phyloP scores from a whole-genome alignment of 2,797 vertebrate species.

The Poliocrania exsul region DNA sequence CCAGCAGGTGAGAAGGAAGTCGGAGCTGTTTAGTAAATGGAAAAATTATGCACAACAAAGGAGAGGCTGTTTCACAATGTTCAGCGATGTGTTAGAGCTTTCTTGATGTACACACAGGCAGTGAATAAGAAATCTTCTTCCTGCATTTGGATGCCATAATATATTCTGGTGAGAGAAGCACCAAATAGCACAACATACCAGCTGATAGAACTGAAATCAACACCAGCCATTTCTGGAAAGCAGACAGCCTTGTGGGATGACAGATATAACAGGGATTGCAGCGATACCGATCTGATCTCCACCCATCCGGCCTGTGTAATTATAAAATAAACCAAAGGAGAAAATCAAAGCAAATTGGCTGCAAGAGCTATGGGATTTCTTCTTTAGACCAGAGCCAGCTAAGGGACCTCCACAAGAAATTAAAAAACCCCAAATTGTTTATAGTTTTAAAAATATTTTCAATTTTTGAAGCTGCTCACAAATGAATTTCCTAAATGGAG shows the following conservation, averaged over 20 bases:
- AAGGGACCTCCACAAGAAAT: background rate
- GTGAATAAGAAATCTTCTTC: background rate
- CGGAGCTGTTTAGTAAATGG: background rate
- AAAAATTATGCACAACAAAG: background rate
- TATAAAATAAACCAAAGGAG: slow-evolving; percentile 44
- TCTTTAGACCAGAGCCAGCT: slow-evolving; percentile 35
- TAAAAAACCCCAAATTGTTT: background rate
- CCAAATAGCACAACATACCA: background rate
- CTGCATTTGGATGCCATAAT: background rate
- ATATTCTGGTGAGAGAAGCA: background rate
- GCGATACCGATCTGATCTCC: slow-evolving; percentile 27
- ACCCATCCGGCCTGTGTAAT: slow-evolving; percentile 43
- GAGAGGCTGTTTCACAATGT: background rate
- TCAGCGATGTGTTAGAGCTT: background rate
- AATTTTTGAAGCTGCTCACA: slow-evolving; percentile 21
- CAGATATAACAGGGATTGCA: background rate
- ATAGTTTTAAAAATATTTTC: slow-evolving; percentile 45
- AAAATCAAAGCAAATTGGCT: slow-evolving; percentile 53
- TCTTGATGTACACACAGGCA: background rate
- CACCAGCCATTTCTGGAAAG: slow-evolving; percentile 12
- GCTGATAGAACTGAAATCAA: slow-evolving; percentile 18
- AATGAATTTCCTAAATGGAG: background rate
- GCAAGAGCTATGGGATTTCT: background rate
- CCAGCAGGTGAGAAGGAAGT: slow-evolving; percentile 24
- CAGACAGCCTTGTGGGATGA: slow-evolving; percentile 20